phyloP scores from a whole-genome alignment of 2,797 vertebrate species.

The Podarcis siculus region DNA sequence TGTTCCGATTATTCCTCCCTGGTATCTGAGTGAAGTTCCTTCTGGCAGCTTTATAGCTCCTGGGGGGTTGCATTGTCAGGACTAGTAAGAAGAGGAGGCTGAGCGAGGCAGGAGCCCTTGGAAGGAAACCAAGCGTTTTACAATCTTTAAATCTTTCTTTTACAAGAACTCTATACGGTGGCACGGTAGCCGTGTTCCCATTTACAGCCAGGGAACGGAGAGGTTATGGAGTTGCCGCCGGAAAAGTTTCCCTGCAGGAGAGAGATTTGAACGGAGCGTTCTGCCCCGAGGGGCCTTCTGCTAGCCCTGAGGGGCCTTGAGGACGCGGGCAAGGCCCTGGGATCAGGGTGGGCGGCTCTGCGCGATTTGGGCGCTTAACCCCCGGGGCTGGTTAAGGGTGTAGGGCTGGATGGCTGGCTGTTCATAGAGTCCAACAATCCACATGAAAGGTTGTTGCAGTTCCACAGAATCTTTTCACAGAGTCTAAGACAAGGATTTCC shows the following conservation, averaged over 20 bases:
- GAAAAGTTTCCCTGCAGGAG: too few species aligned
- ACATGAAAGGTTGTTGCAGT: too few species aligned
- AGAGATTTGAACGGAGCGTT: background rate
- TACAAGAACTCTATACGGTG: background rate
- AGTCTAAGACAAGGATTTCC: too few species aligned
- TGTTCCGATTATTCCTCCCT: too few species aligned
- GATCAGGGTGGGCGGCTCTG: too few species aligned
- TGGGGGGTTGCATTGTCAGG: background rate
- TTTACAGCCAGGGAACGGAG: background rate
- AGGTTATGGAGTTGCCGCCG: background rate
- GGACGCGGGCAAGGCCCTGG: background rate
- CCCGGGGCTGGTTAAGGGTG: too few species aligned
- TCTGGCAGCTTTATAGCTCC: background rate
- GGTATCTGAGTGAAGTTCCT: background rate
- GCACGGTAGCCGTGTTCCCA: rapidly evolving
- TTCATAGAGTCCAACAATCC: too few species aligned
- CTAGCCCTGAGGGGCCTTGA: background rate
- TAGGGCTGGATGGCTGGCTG: too few species aligned
- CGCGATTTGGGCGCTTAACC: too few species aligned
- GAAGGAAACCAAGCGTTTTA: background rate
- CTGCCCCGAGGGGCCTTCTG: background rate
- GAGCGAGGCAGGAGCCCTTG: background rate
- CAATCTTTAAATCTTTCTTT: background rate
- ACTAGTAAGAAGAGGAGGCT: background rate
- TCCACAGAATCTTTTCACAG: too few species aligned